These are phyloP conservation scores for Neria commutata DNA, from an alignment of 2,888 invertebrate species.

Conservation along the genomic window DNA sequence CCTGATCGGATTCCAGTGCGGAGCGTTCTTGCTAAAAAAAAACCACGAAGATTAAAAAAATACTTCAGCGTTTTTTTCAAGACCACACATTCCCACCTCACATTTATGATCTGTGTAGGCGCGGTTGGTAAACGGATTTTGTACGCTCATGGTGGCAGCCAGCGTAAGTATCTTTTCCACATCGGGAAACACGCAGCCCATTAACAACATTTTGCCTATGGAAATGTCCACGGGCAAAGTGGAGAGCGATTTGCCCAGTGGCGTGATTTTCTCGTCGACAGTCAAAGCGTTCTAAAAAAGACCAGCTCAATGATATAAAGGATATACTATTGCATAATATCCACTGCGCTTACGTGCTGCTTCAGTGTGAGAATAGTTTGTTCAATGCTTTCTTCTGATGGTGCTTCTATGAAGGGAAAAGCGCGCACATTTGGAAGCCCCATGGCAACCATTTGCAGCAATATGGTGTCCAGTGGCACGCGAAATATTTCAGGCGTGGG, in stretches of 20 bases:
- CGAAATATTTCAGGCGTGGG: slow-evolving; percentile 92
- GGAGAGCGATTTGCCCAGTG: slow-evolving; percentile 84
- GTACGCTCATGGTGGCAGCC: slow-evolving; percentile 90
- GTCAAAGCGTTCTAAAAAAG: slow-evolving; percentile 75
- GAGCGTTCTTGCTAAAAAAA: slow-evolving; percentile 70
- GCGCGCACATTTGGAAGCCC: slow-evolving; percentile 88
- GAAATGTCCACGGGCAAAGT: slow-evolving; percentile 93
- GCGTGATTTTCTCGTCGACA: slow-evolving; percentile 80
- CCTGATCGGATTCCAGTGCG: slow-evolving; percentile 89
- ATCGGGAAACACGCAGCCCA: slow-evolving; percentile 88
- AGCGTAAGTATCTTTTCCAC: slow-evolving; percentile 87
- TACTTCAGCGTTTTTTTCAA: neutral
- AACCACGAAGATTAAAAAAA: neutral
- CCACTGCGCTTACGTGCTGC: slow-evolving; percentile 69
- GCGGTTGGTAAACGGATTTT: slow-evolving; percentile 89
- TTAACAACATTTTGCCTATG: slow-evolving; percentile 93
- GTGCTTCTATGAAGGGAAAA: slow-evolving; percentile 97
- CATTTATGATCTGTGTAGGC: slow-evolving; percentile 86
- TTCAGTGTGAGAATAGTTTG: slow-evolving; percentile 85
- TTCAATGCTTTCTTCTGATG: slow-evolving; percentile 81
- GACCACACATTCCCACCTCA: slow-evolving; percentile 64
- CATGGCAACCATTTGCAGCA: slow-evolving; percentile 92
- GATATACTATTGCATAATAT: neutral
- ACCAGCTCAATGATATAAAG: neutral
- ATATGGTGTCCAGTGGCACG: slow-evolving; percentile 89